Conservation (phyloP, 2,888 invertebrate genomes). For the Eristalinus aeneus region DNA sequence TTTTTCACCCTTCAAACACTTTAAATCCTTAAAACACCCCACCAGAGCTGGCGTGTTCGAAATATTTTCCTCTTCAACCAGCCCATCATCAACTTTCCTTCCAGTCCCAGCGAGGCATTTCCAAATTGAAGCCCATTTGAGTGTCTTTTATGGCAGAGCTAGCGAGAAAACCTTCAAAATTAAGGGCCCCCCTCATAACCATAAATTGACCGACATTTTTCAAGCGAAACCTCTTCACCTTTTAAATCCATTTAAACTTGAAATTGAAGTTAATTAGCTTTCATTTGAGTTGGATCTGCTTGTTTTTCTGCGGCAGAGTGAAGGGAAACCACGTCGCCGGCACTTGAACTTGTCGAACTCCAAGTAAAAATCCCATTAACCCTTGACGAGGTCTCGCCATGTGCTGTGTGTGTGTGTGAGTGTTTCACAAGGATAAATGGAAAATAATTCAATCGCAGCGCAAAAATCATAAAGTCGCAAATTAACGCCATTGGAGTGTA, state of each 20-base stretch:
- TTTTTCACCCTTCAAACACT: too few relatives aligned
- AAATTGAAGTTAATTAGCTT: neutral
- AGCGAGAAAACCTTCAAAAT: neutral
- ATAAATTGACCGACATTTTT: neutral
- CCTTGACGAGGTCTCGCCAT: neutral
- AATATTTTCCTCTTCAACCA: too few relatives aligned
- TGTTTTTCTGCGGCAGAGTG: neutral
- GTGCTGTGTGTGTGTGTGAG: neutral
- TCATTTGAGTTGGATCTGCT: neutral
- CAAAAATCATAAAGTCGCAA: slow-evolving; percentile 41
- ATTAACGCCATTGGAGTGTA: slow-evolving; percentile 28
- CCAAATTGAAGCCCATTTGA: neutral
- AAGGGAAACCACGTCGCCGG: neutral
- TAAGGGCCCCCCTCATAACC: neutral
- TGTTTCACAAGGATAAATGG: neutral
- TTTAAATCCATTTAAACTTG: neutral
- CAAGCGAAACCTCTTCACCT: neutral
- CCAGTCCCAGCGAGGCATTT: too few relatives aligned
- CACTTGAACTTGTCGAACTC: slow-evolving; percentile 12
- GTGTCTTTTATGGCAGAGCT: neutral
- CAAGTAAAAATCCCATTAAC: slow-evolving; percentile 9
- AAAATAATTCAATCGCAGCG: slow-evolving; percentile 24
- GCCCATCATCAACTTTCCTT: too few relatives aligned
- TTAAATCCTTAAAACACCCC: too few relatives aligned
- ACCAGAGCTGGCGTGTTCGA: too few relatives aligned